phyloP scores from a whole-genome alignment of 2,797 vertebrate genomes.

The Benthosema pterotum region DNA sequence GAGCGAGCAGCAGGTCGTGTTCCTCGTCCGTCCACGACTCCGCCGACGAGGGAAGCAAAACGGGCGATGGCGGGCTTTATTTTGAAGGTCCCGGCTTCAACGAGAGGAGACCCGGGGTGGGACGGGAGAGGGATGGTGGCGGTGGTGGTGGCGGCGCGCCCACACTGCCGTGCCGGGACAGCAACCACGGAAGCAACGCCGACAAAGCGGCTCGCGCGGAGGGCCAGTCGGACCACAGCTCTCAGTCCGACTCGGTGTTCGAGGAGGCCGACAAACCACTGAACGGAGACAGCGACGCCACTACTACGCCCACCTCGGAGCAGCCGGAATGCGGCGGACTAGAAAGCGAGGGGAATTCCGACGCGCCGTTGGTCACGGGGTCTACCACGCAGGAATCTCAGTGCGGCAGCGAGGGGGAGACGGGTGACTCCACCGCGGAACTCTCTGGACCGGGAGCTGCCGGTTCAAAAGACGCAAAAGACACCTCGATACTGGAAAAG shows the following conservation, averaged over 20 bases:
- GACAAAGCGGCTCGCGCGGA: constrained; percentile 49
- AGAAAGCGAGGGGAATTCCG: constrained; percentile 30
- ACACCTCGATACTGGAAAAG: constrained; percentile 28
- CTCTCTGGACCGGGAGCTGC: constrained; percentile 8
- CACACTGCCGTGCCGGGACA: constrained; percentile 45
- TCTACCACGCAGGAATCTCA: constrained; percentile 36
- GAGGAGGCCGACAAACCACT: constrained; percentile 71
- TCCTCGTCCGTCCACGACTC: constrained; percentile 64
- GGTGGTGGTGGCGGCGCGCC: constrained; percentile 55
- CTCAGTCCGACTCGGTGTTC: constrained; percentile 75
- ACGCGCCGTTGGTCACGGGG: constrained; percentile 17
- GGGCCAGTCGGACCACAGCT: constrained; percentile 71
- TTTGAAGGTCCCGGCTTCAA: constrained; percentile 65
- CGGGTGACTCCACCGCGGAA: neutral
- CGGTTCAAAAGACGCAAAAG: constrained; percentile 35
- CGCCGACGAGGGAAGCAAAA: constrained; percentile 66
- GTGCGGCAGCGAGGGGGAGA: constrained; percentile 9
- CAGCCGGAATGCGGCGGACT: constrained; percentile 27
- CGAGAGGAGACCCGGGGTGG: constrained; percentile 79
- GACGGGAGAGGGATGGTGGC: constrained; percentile 76
- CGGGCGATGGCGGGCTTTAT: constrained; percentile 48
- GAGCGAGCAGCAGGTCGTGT: constrained; percentile 51
- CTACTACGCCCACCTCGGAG: constrained; percentile 54
- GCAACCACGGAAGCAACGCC: constrained; percentile 45
- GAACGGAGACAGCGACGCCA: constrained; percentile 61